Evolutionary conservation across 1,140 invertebrate genomes (phyloP).

Genomic region (Euschistus heros): DNA sequence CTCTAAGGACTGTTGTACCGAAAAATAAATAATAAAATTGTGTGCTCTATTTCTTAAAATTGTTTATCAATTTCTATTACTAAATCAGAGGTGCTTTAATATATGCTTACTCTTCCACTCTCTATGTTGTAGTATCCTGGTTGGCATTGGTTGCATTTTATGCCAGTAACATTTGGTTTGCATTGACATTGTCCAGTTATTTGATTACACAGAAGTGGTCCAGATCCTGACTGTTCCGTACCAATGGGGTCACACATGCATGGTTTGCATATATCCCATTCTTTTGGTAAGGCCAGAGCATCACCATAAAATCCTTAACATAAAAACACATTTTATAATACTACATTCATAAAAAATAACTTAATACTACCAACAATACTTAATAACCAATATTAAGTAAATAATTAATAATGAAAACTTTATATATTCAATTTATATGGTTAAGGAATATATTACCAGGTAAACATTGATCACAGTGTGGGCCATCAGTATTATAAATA

Average conservation of each 20-base stretch:
- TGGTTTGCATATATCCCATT: slow-evolving; percentile 80
- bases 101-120: slow-evolving; percentile 50
- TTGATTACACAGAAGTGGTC: slow-evolving; percentile 67
- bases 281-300: slow-evolving; percentile 54
- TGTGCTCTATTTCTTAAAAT: too few relatives aligned
- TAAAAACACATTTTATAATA: neutral
- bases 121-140: slow-evolving; percentile 73
- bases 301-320: slow-evolving; percentile 70
- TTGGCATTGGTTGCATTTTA: slow-evolving; percentile 80
- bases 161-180: slow-evolving; percentile 72
- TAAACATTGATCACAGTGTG: slow-evolving; percentile 79
- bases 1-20: too few relatives aligned
- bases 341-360: too few relatives aligned
- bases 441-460: slow-evolving; percentile 44
- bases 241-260: slow-evolving; percentile 76
- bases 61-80: too few relatives aligned
- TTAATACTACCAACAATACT: too few relatives aligned
- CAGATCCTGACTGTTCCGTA: slow-evolving; percentile 56
- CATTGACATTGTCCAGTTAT: slow-evolving; percentile 76
- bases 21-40: too few relatives aligned
- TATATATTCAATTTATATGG: too few relatives aligned
- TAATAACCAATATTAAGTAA: too few relatives aligned
- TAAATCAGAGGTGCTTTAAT: too few relatives aligned
- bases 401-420: too few relatives aligned
- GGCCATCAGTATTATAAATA: slow-evolving; percentile 90